phyloP scores from a whole-genome alignment of 2,888 invertebrate species.

The Alloplasta piceator region DNA sequence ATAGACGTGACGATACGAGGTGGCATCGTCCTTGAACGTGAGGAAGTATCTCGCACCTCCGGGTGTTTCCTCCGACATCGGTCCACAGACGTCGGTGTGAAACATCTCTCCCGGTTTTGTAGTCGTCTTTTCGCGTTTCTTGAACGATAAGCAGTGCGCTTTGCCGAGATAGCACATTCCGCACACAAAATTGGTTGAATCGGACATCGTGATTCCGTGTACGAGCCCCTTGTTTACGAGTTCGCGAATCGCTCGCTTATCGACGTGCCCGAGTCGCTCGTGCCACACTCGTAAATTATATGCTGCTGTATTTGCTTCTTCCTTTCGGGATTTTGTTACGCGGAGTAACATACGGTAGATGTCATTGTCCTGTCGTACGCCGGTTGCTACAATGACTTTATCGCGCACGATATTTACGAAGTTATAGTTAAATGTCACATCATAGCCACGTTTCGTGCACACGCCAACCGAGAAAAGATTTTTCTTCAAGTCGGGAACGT shows the following conservation, averaged over 20 bases:
- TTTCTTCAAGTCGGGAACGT: slow-evolving; percentile 12
- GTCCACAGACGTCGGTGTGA: slow-evolving; percentile 65
- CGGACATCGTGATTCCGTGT: slow-evolving; percentile 33
- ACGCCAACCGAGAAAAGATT: slow-evolving; percentile 68
- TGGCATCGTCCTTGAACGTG: slow-evolving; percentile 61
- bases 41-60: slow-evolving; percentile 57
- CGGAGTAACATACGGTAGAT: slow-evolving; percentile 54
- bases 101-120: slow-evolving; percentile 55
- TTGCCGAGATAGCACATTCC: slow-evolving; percentile 43
- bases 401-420: slow-evolving; percentile 23
- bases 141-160: slow-evolving; percentile 41
- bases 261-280: slow-evolving; percentile 62
- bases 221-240: slow-evolving; percentile 52
- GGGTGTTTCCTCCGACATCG: slow-evolving; percentile 48
- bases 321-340: not conserved
- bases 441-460: slow-evolving; percentile 51
- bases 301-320: slow-evolving; percentile 49
- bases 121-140: slow-evolving; percentile 11
- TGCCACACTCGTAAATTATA: slow-evolving; percentile 60
- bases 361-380: slow-evolving; percentile 49
- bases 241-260: slow-evolving; percentile 47
- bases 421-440: slow-evolving; percentile 33
- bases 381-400: slow-evolving; percentile 34
- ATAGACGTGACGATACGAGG: slow-evolving; percentile 30
- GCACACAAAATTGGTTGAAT: slow-evolving; percentile 37